phyloP scores from a whole-genome alignment of 2,113 vertebrate genomes.

The Zosterops japonicus region DNA sequence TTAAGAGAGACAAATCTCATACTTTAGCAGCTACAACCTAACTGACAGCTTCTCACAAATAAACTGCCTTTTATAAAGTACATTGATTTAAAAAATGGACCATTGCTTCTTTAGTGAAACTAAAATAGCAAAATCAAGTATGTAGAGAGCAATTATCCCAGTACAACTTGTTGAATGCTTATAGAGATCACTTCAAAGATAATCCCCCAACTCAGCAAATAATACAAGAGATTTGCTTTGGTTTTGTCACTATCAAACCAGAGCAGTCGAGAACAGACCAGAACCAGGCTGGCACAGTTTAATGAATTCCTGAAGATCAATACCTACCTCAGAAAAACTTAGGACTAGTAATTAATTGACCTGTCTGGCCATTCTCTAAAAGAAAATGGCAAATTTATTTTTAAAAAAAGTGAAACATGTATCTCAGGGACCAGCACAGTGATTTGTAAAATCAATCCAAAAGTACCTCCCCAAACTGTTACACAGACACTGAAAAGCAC shows the following conservation, averaged over 20 bases:
- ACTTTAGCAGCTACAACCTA: neutral
- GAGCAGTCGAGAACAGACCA: neutral
- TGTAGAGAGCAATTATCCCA: neutral
- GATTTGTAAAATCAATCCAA: neutral
- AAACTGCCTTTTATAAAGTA: neutral
- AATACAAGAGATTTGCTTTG: neutral
- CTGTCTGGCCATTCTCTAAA: neutral
- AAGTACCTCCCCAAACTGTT: neutral
- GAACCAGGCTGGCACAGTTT: neutral
- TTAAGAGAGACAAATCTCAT: neutral
- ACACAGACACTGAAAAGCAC: neutral
- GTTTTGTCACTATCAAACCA: neutral
- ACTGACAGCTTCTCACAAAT: neutral
- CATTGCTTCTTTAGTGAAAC: neutral
- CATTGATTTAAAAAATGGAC: neutral
- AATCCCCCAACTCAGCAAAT: neutral
- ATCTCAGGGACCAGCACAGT: neutral
- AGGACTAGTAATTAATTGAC: neutral
- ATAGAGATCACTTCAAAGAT: neutral
- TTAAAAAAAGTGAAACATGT: neutral
- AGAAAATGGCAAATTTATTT: neutral
- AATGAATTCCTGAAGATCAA: neutral
- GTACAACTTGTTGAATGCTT: neutral
- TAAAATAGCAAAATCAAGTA: neutral
- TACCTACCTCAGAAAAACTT: neutral